A percentile compares a stretch with the other conserved stretches of the same genome.
These are phyloP conservation scores for Danio tinwini DNA, from an alignment of 2,797 vertebrate genomes.

Conservation along the genomic window DNA sequence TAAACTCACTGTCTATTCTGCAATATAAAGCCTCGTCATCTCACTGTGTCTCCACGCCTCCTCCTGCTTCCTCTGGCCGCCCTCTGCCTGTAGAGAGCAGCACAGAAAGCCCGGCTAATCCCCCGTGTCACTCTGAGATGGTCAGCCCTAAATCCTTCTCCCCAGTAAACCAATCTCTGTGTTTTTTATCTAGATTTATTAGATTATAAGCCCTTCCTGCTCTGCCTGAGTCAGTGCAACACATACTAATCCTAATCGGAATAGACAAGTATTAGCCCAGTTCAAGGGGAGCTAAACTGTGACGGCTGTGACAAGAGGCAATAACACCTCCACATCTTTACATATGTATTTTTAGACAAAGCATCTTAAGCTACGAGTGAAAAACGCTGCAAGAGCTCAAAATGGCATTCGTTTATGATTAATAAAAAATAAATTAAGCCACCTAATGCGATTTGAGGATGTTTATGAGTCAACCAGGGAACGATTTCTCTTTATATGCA, in stretches of 20 bases:
- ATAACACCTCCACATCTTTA: conserved; percentile 65
- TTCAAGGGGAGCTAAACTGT: conserved; percentile 82
- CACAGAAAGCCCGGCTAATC: conserved; percentile 84
- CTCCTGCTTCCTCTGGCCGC: conserved; percentile 62
- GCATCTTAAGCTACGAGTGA: conserved; percentile 25
- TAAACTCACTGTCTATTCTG: conserved; percentile 90
- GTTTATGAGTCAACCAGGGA: conserved; percentile 37
- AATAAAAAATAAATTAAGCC: conserved; percentile 18
- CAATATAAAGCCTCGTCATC: conserved; percentile 76
- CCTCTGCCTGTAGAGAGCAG: conserved; percentile 74
- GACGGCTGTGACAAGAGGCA: conserved; percentile 74
- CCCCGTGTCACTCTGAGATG: conserved; percentile 82
- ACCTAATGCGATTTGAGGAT: conserved; percentile 46
- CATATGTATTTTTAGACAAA: conserved; percentile 47
- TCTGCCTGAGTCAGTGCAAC: conserved; percentile 78
- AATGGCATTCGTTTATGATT: conserved; percentile 3
- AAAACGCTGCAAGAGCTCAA: conserved; percentile 42
- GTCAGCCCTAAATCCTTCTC: conserved; percentile 84
- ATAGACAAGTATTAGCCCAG: conserved; percentile 88
- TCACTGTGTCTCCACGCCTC: conserved; percentile 58
- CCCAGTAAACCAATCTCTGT: conserved; percentile 87
- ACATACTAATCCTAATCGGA: conserved; percentile 89
- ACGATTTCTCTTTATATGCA: conserved; percentile 32
- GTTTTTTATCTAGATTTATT: conserved; percentile 88
- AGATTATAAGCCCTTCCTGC: conserved; percentile 84